Evolutionary conservation across 2,113 vertebrate species (phyloP).

Genomic region (Vimba vimba): DNA sequence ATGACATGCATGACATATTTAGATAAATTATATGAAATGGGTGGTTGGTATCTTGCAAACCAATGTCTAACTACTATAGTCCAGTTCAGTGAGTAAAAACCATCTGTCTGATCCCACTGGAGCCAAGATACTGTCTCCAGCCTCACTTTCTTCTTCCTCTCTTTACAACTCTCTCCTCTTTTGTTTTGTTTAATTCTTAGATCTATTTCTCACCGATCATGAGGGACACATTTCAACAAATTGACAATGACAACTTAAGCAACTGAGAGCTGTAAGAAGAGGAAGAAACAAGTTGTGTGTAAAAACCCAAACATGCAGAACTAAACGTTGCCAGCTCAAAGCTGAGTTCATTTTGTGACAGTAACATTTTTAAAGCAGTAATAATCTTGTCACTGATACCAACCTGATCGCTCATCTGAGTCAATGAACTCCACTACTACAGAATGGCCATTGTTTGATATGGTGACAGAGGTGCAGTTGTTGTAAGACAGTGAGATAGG

Average conservation of each 20-base stretch:
- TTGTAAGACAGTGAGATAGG: constrained; percentile 84
- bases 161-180: background rate
- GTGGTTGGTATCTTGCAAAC: background rate
- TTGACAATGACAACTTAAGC: no score
- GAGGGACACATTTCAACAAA: no score
- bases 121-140: background rate
- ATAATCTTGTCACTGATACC: constrained; percentile 35
- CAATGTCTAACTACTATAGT: background rate
- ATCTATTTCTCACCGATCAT: background rate
- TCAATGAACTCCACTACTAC: constrained; percentile 93
- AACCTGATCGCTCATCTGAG: constrained; percentile 87
- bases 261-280: background rate
- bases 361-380: background rate
- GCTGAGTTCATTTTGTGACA: background rate
- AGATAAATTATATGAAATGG: background rate
- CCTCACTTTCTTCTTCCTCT: background rate
- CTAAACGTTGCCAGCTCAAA: background rate
- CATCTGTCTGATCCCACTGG: constrained; percentile 17
- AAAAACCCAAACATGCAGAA: background rate
- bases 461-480: constrained; percentile 83
- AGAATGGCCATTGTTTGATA: constrained; percentile 92
- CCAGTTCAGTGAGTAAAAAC: background rate
- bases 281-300: background rate
- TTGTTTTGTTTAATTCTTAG: background rate
- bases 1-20: no score